A percentile compares a stretch with the other conserved stretches of the same genome.
These are phyloP conservation scores for Nibea coibor DNA, from an alignment of 2,113 vertebrate genomes.

Conservation along the genomic window DNA sequence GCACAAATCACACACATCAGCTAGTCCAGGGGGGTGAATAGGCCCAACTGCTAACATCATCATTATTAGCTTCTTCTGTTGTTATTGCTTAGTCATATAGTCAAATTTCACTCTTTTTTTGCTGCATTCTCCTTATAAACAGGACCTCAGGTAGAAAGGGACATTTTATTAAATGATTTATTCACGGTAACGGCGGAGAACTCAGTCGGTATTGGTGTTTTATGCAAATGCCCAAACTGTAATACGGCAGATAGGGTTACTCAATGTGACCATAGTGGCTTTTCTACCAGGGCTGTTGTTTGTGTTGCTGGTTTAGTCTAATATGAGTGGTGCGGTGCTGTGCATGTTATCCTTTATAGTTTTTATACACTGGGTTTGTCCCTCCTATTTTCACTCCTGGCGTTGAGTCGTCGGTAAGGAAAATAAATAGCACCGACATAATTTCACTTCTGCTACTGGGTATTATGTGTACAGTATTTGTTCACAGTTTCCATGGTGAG, in stretches of 20 bases:
- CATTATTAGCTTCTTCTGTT: not conserved
- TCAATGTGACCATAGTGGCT: slow-evolving; percentile 1
- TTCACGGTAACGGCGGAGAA: slow-evolving; percentile 8
- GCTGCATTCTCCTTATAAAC: not conserved
- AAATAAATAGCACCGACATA: slow-evolving; percentile 8
- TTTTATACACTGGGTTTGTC: not conserved
- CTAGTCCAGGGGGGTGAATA: not conserved
- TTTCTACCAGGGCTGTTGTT: slow-evolving; percentile 7
- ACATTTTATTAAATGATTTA: slow-evolving; percentile 20
- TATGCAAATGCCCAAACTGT: slow-evolving; percentile 21
- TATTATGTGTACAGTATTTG: not conserved
- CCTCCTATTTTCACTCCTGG: slow-evolving; percentile 19
- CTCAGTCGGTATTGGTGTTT: slow-evolving; percentile 18
- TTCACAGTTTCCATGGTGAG: slow-evolving; percentile 52
- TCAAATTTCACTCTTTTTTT: slow-evolving; percentile 5
- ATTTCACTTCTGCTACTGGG: not conserved
- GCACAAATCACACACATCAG: not conserved
- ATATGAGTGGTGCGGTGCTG: not conserved
- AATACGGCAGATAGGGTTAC: not conserved
- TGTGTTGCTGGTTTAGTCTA: not conserved
- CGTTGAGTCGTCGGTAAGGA: not conserved
- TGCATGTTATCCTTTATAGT: slow-evolving; percentile 7
- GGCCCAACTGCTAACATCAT: not conserved
- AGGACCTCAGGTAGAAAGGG: slow-evolving; percentile 3
- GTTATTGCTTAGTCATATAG: slow-evolving; percentile 1